These are phyloP conservation scores for Notolabrus celidotus DNA, from an alignment of 2,797 vertebrate species.

Conservation along the genomic window DNA sequence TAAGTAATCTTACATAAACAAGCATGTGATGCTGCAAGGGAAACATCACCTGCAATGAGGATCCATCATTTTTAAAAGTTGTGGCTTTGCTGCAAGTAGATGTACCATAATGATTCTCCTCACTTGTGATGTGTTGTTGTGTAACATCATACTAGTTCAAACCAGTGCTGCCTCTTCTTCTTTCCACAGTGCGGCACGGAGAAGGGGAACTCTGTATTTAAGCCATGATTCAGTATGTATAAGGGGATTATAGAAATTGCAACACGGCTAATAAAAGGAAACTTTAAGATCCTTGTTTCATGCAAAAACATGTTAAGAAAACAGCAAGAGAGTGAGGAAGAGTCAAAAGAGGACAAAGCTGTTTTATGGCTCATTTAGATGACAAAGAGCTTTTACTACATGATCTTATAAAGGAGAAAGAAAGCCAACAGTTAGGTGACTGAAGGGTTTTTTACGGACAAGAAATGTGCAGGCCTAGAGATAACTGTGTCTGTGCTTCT, in stretches of 20 bases:
- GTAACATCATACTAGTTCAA: slow-evolving; percentile 76
- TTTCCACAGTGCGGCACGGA: slow-evolving; percentile 5
- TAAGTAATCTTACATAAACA: slow-evolving; percentile 16
- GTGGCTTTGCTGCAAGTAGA: slow-evolving; percentile 23
- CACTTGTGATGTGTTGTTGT: slow-evolving; percentile 63
- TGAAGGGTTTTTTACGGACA: neutral
- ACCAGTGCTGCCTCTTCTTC: slow-evolving; percentile 58
- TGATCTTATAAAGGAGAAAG: slow-evolving; percentile 33
- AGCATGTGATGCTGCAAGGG: neutral
- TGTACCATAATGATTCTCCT: slow-evolving; percentile 22
- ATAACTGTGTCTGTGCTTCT: no score
- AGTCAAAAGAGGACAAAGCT: slow-evolving; percentile 2
- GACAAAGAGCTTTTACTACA: neutral
- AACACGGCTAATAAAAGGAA: neutral
- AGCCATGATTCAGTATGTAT: neutral
- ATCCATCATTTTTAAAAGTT: slow-evolving; percentile 13
- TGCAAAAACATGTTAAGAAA: slow-evolving; percentile 24
- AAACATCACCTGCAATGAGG: slow-evolving; percentile 6
- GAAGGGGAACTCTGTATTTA: slow-evolving; percentile 21
- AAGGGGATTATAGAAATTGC: slow-evolving; percentile 2
- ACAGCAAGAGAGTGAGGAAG: neutral
- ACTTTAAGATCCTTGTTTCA: neutral
- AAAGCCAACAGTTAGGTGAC: neutral
- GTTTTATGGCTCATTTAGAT: slow-evolving; percentile 12
- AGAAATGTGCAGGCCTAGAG: no score